These are phyloP conservation scores for Prionailurus viverrinus DNA, from an alignment of 2,113 vertebrate species.

Conservation along the genomic window DNA sequence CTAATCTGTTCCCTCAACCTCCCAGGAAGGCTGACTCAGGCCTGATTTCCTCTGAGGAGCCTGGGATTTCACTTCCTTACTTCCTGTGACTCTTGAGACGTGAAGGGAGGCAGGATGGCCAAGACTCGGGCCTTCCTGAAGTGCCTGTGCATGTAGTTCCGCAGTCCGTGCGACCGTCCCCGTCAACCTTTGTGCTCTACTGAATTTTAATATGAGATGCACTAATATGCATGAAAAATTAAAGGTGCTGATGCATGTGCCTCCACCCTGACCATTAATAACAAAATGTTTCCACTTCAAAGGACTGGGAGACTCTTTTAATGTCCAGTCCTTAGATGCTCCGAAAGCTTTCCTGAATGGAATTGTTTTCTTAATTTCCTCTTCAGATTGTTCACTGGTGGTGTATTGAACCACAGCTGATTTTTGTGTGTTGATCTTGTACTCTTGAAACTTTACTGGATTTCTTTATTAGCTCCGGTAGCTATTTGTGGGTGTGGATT, in stretches of 20 bases:
- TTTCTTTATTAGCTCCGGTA: background rate
- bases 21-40: conserved; percentile 70
- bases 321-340: background rate
- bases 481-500: background rate
- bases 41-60: conserved; percentile 58
- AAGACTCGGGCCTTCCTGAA: background rate
- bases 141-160: background rate
- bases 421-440: background rate
- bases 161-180: background rate
- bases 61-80: conserved; percentile 33
- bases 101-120: conserved; percentile 13
- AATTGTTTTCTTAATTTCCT: background rate
- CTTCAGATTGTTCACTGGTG: background rate
- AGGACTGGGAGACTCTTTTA: background rate
- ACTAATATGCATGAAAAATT: conserved; percentile 22
- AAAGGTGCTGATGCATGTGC: background rate
- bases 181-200: background rate
- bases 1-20: background rate
- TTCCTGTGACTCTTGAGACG: conserved; percentile 62
- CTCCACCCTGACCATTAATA: background rate
- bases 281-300: conserved; percentile 58
- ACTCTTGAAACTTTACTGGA: background rate
- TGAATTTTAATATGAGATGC: conserved; percentile 34
- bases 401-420: background rate
- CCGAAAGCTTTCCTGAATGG: background rate